phyloP scores from a whole-genome alignment of 2,113 vertebrate genomes.

The Suricata suricatta region DNA sequence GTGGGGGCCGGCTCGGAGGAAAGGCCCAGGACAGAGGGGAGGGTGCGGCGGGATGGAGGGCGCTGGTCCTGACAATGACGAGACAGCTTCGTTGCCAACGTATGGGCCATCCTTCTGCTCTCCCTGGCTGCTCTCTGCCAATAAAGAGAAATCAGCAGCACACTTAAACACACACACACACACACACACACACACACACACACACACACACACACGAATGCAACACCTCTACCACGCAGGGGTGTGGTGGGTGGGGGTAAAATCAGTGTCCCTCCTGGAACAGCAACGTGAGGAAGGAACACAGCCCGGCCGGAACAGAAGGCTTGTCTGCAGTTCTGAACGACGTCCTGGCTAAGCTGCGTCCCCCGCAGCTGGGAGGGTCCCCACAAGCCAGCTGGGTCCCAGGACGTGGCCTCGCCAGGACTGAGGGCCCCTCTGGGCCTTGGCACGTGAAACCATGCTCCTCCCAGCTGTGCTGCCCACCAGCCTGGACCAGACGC shows the following conservation, averaged over 20 bases:
- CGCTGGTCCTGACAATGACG: rapidly evolving
- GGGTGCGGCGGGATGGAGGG: neutral
- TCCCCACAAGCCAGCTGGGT: rapidly evolving
- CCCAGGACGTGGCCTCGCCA: rapidly evolving
- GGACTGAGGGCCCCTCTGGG: rapidly evolving
- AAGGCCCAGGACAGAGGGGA: neutral
- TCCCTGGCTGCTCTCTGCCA: neutral
- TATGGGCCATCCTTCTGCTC: neutral
- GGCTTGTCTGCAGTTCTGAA: rapidly evolving
- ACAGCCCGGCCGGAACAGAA: rapidly evolving
- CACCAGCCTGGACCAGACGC: rapidly evolving
- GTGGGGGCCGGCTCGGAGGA: neutral
- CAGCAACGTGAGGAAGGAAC: rapidly evolving
- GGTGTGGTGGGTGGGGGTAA: too few species aligned
- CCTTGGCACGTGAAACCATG: rapidly evolving
- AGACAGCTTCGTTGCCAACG: neutral
- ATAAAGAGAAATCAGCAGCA: neutral
- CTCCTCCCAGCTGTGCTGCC: rapidly evolving
- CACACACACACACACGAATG: rapidly evolving
- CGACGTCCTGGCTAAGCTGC: rapidly evolving
- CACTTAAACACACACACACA: too few species aligned
- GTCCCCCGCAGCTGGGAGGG: rapidly evolving
- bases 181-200: neutral
- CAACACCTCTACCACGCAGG: neutral
- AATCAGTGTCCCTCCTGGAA: neutral